Evolutionary conservation across 2,113 vertebrate genomes (phyloP).

Genomic region (Ammodytes marinus): DNA sequence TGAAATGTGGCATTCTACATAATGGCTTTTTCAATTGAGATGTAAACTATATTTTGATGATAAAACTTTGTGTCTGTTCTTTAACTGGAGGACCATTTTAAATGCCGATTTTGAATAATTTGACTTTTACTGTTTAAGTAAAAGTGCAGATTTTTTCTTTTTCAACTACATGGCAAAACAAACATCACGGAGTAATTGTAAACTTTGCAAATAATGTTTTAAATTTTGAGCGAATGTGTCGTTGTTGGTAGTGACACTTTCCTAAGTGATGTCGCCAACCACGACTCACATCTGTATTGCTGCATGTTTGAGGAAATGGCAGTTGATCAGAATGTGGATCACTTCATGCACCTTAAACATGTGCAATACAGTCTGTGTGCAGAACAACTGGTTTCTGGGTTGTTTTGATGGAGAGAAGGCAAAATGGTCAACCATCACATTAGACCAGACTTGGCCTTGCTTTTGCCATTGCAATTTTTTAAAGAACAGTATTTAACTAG

Average conservation of each 20-base stretch:
- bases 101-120: too few relatives aligned
- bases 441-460: background rate
- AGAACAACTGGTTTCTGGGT: background rate
- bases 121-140: too few relatives aligned
- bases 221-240: background rate
- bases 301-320: background rate
- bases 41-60: too few relatives aligned
- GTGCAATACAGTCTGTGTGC: background rate
- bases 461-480: too few relatives aligned
- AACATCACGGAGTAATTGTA: too few relatives aligned
- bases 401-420: conserved; percentile 8
- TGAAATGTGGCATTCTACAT: background rate
- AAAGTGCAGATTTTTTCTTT: too few relatives aligned
- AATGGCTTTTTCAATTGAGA: background rate
- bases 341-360: conserved; percentile 7
- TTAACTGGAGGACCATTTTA: too few relatives aligned
- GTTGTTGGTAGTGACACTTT: background rate
- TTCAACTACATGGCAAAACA: too few relatives aligned
- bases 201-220: background rate
- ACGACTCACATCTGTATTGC: conserved; percentile 12
- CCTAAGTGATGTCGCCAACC: background rate
- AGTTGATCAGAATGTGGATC: conserved; percentile 22
- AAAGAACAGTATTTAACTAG: conserved; percentile 11
- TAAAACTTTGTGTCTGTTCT: too few relatives aligned
- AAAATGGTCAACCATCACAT: background rate